Evolutionary conservation across 2,888 invertebrate species (phyloP), one percentile per base, ranked within the genome.

Genomic region (Cosmia trapezina): DNA sequence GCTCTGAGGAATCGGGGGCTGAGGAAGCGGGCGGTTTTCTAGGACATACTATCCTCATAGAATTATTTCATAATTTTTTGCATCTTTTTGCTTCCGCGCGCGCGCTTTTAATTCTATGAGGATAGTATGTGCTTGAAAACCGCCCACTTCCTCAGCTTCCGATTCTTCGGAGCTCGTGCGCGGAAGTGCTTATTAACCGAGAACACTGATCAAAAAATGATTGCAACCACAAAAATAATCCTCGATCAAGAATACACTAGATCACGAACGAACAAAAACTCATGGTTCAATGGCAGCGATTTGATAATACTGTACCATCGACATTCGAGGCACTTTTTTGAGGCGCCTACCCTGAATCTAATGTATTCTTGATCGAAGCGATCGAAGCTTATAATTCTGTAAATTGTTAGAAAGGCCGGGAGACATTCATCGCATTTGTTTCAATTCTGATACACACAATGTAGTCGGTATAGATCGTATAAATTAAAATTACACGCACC

Each of bases 191-290:
- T 70, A 51, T 5, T 41, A 51, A 43, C 22, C n/a, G 9, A 53
- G 1, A 66, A 76, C 45, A 72, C 37, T 54, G 22, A 56, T 71
- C 4, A 59, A 49, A 49, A 72, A 76, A n/a, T 14, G 0, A 49
- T 37, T 47, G 33, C 43, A 9, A n/a, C 4, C 19, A 33, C 14
- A 28, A 28, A 28, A 28, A 28, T 72, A 33, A 9, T 51, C 53
- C 19, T 33, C 51, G 28, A 62, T 49, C 8, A 28, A 51, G 28
- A 33, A n/a, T 33, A 51, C 28, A 49, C 62, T 33, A 62, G 12
- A 28, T 37, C 37, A 37, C 37, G 37, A 37, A 45, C 11, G 12
- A 45, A 22, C 41, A 60, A 41, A 41, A 41, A 41, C 17, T 41
- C 9, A 17, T 37, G n/a, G n/a, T 2, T n/a, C 37, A n/a, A n/a